phyloP scores from a whole-genome alignment of 2,888 invertebrate species.

The Exocentrus adspersus region DNA sequence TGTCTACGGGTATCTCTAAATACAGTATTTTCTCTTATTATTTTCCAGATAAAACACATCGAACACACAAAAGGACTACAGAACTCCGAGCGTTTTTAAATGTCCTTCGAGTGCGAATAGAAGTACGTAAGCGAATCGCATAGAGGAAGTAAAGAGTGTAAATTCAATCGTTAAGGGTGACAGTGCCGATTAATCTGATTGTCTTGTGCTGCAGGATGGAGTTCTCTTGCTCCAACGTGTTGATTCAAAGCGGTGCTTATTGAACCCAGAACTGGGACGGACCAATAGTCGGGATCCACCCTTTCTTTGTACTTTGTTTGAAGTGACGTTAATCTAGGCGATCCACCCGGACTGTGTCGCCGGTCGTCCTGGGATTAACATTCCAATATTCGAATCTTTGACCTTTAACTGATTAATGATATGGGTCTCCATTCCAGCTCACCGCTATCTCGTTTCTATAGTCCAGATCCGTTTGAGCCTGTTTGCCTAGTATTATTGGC shows the following conservation, averaged over 20 bases:
- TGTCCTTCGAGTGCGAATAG: background rate
- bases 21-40: background rate
- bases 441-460: background rate
- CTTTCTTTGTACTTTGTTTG: conserved; percentile 45
- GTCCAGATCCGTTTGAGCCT: background rate
- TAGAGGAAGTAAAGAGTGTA: conserved; percentile 28
- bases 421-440: background rate
- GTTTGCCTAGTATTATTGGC: no score
- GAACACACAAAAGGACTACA: background rate
- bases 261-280: conserved; percentile 33
- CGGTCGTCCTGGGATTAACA: conserved; percentile 20
- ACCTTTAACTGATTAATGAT: conserved; percentile 19
- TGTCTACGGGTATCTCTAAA: no score
- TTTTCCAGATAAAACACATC: background rate
- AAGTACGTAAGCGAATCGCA: conserved; percentile 14
- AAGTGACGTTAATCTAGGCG: conserved; percentile 28
- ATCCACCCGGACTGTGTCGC: conserved; percentile 16
- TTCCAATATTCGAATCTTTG: conserved; percentile 19
- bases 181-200: conserved; percentile 44
- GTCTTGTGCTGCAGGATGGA: conserved; percentile 36
- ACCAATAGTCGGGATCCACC: conserved; percentile 35
- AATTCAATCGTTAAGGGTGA: conserved; percentile 35
- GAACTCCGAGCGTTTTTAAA: background rate
- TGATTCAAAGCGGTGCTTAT: conserved; percentile 42
- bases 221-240: conserved; percentile 41